These are phyloP conservation scores for Megastigmus dorsalis DNA, from an alignment of 2,888 invertebrate genomes.

Conservation along the genomic window DNA sequence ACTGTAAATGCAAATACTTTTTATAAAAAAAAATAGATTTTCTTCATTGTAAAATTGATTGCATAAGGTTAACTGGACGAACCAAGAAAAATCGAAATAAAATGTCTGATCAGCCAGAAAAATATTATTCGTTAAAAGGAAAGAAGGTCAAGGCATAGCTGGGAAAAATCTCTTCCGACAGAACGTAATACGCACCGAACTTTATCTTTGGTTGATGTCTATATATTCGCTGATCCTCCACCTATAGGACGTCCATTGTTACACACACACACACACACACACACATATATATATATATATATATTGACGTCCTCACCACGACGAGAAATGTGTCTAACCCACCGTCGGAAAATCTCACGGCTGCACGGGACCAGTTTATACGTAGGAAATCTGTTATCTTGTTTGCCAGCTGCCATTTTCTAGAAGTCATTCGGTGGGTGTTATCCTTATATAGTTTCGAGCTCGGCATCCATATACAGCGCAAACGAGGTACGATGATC, in stretches of 20 bases:
- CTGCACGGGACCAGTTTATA: conserved; percentile 30
- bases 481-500: conserved; percentile 31
- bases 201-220: conserved; percentile 22
- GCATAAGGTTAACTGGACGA: too few species aligned
- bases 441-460: conserved; percentile 50
- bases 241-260: not conserved
- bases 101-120: not conserved
- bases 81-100: not conserved
- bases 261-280: too few species aligned
- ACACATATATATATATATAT: too few species aligned
- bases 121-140: not conserved
- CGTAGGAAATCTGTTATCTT: conserved; percentile 51
- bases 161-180: conserved; percentile 19
- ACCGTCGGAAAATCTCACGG: conserved; percentile 45
- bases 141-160: not conserved
- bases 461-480: conserved; percentile 33
- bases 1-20: too few species aligned
- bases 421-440: conserved; percentile 44
- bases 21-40: too few species aligned
- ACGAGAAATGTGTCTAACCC: conserved; percentile 22
- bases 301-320: conserved; percentile 16
- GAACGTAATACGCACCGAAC: conserved; percentile 33
- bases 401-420: conserved; percentile 51
- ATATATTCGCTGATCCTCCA: conserved; percentile 40
- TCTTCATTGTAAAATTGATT: too few species aligned